Evolutionary conservation across 2,797 vertebrate species (phyloP), one percentile per base, ranked within the genome.

Genomic region (Tokudaia tokunoshimensis): DNA sequence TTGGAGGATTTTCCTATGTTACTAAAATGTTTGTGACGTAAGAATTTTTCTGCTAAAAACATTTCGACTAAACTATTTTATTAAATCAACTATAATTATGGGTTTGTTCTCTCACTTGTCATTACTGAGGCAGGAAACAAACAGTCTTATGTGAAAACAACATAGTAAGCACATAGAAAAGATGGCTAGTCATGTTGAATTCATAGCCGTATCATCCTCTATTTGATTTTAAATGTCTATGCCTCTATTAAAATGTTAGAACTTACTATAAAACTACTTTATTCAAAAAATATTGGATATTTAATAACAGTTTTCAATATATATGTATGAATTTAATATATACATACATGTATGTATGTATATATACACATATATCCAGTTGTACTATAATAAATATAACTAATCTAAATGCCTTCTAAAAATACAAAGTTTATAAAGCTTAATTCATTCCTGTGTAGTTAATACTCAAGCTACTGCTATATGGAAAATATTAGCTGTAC

Each of bases 241-340:
- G 11, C 12, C 61, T 70, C 84, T 87, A 6, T 89, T 94, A 86
- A 95, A 89, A 72, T 87, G 1, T 57, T 86, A 31, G 15, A 47
- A 0, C 6, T 83, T 88, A n/a, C 61, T 85, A 82, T 82, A 96
- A 92, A 95, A 44, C 74, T 89, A 55, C 15, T 82, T 94, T 50
- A 52, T 11, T 95, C 6, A 80, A 59, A 76, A 86, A 74, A 59
- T 37, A 76, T 1, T 59, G 83, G 20, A 79, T 78, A 83, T 94
- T 89, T 94, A 84, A 57, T 75, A 75, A 80, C 7, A 85, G 0
- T 75, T 94, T 92, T 90, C 81, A 20, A 83, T 50, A 78, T 50
- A 61, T 74, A 76, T 72, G 47, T 50, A 47, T 76, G 57, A 57
- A 57, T 57, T 57, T 6, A 50, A 85, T 47, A 76, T 76, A 55